phyloP scores from a whole-genome alignment of 1,140 invertebrate species.

The Drosophila pectinifera region DNA sequence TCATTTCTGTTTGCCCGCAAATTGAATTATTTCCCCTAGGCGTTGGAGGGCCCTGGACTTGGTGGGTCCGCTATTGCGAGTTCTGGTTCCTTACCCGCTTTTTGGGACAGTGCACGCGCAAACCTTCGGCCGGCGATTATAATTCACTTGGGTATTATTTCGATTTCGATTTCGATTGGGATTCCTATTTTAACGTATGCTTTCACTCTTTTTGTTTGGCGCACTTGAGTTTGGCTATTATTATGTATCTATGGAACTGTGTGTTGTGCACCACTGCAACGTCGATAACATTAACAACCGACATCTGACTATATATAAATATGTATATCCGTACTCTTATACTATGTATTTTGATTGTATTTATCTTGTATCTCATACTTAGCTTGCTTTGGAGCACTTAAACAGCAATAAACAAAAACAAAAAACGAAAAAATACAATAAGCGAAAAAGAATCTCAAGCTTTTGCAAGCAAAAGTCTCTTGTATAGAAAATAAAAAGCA shows the following conservation, averaged over 20 bases:
- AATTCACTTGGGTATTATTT: slow-evolving; percentile 10
- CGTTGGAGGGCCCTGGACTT: slow-evolving; percentile 16
- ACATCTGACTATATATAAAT: slow-evolving; percentile 42
- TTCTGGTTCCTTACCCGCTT: slow-evolving; percentile 20
- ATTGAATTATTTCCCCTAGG: slow-evolving; percentile 68
- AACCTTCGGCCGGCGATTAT: slow-evolving; percentile 15
- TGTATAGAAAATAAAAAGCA: slow-evolving; percentile 59
- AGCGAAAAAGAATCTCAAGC: slow-evolving; percentile 56
- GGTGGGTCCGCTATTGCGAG: slow-evolving; percentile 10
- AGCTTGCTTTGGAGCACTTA: slow-evolving; percentile 85
- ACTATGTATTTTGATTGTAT: slow-evolving; percentile 82
- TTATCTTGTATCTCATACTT: slow-evolving; percentile 85
- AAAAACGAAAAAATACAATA: slow-evolving; percentile 44
- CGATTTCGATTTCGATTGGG: neutral
- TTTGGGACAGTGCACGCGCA: slow-evolving; percentile 16
- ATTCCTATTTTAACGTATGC: slow-evolving; percentile 23
- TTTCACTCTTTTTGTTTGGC: slow-evolving; percentile 30
- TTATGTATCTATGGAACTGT: slow-evolving; percentile 21
- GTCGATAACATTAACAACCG: slow-evolving; percentile 15
- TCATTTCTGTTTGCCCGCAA: slow-evolving; percentile 54
- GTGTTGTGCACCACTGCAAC: slow-evolving; percentile 52
- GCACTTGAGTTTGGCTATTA: slow-evolving; percentile 28
- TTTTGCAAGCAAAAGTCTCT: slow-evolving; percentile 47
- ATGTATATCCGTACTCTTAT: slow-evolving; percentile 64
- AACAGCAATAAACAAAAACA: slow-evolving; percentile 73